Evolutionary conservation across 2,888 invertebrate species (phyloP).

Genomic region (Slavum lentiscoides): DNA sequence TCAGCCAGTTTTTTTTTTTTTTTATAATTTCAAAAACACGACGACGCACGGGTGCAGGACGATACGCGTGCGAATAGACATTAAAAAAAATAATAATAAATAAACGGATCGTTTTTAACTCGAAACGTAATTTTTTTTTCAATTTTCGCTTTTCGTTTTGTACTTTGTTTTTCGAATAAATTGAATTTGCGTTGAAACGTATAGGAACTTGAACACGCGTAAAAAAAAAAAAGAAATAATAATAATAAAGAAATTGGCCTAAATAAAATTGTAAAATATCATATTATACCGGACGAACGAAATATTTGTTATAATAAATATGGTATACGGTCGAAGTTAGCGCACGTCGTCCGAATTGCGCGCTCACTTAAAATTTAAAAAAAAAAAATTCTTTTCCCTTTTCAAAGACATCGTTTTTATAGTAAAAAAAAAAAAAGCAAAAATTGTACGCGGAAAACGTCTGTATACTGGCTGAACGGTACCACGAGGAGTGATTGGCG

Average conservation of each 20-base stretch:
- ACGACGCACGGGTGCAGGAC: background rate
- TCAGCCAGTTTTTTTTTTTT: slow-evolving; percentile 37
- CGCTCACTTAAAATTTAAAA: background rate
- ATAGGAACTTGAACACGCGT: slow-evolving; percentile 42
- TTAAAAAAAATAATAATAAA: too few species aligned
- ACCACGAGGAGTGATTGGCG: too few species aligned
- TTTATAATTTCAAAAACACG: background rate
- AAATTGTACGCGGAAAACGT: background rate
- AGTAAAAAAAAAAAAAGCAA: background rate
- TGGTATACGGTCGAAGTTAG: background rate
- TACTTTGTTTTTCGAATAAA: slow-evolving; percentile 19
- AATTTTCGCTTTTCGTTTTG: slow-evolving; percentile 22
- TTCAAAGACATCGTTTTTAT: too few species aligned
- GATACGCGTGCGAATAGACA: background rate
- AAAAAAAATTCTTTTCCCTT: background rate
- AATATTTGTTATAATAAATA: background rate
- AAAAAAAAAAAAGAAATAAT: too few species aligned
- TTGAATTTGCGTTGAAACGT: slow-evolving; percentile 27
- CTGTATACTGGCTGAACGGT: too few species aligned
- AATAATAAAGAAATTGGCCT: slow-evolving; percentile 38
- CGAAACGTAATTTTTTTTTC: slow-evolving; percentile 16
- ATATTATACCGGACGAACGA: background rate
- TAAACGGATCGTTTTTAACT: background rate
- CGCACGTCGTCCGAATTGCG: too few species aligned
- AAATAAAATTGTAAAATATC: background rate